Base-by-base conservation (phyloP, 2,113 vertebrate genomes). In the Hirundichthys speculiger region DNA sequence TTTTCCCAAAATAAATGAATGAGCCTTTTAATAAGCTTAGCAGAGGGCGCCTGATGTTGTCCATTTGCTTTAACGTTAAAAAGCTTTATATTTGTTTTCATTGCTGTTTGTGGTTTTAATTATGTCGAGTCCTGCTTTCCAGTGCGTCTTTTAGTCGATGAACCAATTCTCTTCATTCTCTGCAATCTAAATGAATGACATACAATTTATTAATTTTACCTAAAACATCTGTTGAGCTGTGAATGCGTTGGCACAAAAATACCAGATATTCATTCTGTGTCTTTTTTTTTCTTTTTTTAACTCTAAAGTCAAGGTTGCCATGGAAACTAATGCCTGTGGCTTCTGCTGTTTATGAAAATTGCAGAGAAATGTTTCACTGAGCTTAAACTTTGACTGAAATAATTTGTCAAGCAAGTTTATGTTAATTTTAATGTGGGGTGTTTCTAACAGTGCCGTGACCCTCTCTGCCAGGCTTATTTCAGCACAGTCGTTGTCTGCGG, bases 381-480 rank as follows among this genome's bases (percentile, higher is more conserved):
- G 64, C 20, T 64, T 70, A 40, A 81, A 78, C 77, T 77, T 77
- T 84, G 69, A 79, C 77, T 34, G 10, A 13, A 53, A 75, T 85
- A 64, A 83, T 87, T 70, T 64, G 49, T 59, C 72, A 34, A 9
- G 10, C 11, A 1, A 38, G 64, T 65, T 64, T 45, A 25, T 60
- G 52, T 78, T 78, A 52, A 79, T 76, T 82, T 68, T 62, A 80
- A 82, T 73, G 50, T 73, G 75, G 53, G 59, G 66, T 72, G 52
- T 73, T 51, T 41, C 13, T 42, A 69, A 71, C 41, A 47, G 49
- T 16, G 42, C n/a, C 51, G 50, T 53, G 30, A 71, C 49, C 73
- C 50, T 57, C 42, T 50, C 27, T 12, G 50, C 9, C 86, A 98
- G 97, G 83, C 92, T 94, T 5, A 77, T 95, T 61, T 91, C 86